These are phyloP conservation scores for Meleagris gallopavo DNA, from an alignment of 2,113 vertebrate genomes.

Conservation along the genomic window DNA sequence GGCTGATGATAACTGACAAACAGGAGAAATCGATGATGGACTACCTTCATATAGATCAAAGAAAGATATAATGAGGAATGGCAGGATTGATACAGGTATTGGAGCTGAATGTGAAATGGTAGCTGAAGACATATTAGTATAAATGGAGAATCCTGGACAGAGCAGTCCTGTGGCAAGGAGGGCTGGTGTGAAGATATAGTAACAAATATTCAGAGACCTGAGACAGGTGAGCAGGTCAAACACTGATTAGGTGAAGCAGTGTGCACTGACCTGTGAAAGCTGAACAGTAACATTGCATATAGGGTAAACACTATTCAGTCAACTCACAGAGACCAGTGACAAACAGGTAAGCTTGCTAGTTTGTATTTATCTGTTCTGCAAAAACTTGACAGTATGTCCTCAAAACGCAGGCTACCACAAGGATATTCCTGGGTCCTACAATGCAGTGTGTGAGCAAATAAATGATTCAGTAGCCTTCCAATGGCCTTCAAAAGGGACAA, in stretches of 20 bases:
- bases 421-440: not conserved
- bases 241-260: not conserved
- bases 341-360: not conserved
- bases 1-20: not conserved
- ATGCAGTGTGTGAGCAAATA: not conserved
- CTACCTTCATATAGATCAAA: not conserved
- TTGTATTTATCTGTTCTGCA: not conserved
- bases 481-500: not conserved
- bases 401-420: not conserved
- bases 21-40: not conserved
- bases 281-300: not conserved
- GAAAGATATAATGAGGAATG: not conserved
- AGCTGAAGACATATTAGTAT: not conserved
- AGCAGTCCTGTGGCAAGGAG: fast-evolving
- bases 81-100: not conserved
- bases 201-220: not conserved
- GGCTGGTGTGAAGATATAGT: not conserved
- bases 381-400: not conserved
- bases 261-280: not conserved
- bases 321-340: not conserved
- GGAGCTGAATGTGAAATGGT: not conserved
- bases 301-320: not conserved
- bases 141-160: not conserved
- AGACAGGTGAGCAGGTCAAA: not conserved
- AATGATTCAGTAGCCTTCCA: not conserved